Conservation (phyloP, 2,113 vertebrate genomes). For the Laticauda colubrina region DNA sequence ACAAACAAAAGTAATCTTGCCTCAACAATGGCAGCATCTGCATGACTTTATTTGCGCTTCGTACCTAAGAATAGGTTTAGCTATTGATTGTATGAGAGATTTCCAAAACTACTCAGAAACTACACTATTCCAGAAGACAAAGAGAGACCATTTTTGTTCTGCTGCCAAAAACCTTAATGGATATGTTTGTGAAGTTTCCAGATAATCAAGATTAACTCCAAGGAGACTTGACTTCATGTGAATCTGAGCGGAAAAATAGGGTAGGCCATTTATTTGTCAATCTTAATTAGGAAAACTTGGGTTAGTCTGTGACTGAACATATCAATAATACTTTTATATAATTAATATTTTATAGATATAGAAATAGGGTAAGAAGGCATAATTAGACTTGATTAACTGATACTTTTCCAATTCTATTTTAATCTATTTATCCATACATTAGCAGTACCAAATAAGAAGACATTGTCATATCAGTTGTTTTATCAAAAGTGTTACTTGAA, state of each 20-base stretch:
- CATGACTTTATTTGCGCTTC: background rate
- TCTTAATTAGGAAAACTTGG: background rate
- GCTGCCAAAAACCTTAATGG: background rate
- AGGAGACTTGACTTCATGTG: background rate
- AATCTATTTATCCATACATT: conserved; percentile 58
- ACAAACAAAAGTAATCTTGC: background rate
- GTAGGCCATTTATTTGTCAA: background rate
- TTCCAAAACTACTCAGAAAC: background rate
- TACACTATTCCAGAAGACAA: background rate
- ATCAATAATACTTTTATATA: conserved; percentile 71
- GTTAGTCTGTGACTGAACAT: background rate
- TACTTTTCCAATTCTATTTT: conserved; percentile 69
- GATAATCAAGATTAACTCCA: background rate
- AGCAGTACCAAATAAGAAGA: conserved; percentile 55
- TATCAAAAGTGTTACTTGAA: conserved; percentile 17
- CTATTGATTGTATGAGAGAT: background rate
- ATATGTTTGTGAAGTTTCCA: background rate
- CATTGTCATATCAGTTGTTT: conserved; percentile 49
- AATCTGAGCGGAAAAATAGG: background rate
- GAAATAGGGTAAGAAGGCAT: conserved; percentile 8
- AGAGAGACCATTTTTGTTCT: background rate
- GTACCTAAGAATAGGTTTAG: background rate
- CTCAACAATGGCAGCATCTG: background rate
- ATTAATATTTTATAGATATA: conserved; percentile 47
- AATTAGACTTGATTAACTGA: conserved; percentile 70